Evolutionary conservation across 2,113 vertebrate genomes (phyloP).

Genomic region (mouse (Mus musculus)): GRCm39 chr8:111679501-111680000

Average conservation of each 20-base stretch:
- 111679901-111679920: neutral
- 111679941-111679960: neutral
- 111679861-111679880: neutral
- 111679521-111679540: too few species aligned
- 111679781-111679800: neutral
- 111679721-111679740: neutral
- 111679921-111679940: neutral
- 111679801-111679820: neutral
- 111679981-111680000: too few species aligned
- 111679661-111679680: neutral
- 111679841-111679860: neutral
- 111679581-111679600: too few species aligned
- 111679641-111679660: neutral
- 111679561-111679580: too few species aligned
- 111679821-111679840: neutral
- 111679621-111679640: neutral
- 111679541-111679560: too few species aligned
- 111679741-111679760: neutral
- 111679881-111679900: neutral
- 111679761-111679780: neutral
- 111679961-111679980: too few species aligned
- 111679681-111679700: neutral
- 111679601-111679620: too few species aligned
- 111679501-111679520: too few species aligned
- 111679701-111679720: neutral